phyloP scores from a whole-genome alignment of 2,113 vertebrate genomes.

The Pavo muticus region DNA sequence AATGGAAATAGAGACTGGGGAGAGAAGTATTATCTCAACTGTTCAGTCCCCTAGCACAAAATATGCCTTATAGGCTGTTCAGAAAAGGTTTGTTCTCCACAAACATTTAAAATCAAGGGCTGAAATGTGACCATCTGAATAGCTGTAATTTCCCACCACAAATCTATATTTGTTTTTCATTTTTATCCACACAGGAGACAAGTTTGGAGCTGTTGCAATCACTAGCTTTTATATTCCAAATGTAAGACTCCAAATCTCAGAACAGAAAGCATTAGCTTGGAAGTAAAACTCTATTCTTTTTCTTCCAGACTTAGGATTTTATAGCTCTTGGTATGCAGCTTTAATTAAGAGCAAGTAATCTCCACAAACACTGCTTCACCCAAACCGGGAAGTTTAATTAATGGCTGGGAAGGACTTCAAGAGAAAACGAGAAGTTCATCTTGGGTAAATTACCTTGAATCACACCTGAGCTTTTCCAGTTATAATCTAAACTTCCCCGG shows the following conservation, averaged over 20 bases:
- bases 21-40: not conserved
- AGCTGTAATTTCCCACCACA: not conserved
- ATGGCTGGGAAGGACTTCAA: not conserved
- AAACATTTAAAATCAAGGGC: not conserved
- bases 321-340: not conserved
- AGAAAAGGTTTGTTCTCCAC: not conserved
- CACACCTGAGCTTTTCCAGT: not conserved
- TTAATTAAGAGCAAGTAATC: not conserved
- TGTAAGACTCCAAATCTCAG: not conserved
- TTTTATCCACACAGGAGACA: not conserved
- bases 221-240: not conserved
- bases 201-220: not conserved
- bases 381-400: not conserved
- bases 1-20: not conserved
- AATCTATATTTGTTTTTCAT: not conserved
- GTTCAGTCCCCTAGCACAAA: not conserved
- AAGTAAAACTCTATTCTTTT: not conserved
- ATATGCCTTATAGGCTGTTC: not conserved
- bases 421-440: not conserved
- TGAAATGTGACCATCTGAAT: not conserved
- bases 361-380: not conserved
- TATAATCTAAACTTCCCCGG: not conserved
- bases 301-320: not conserved
- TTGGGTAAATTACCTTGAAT: not conserved
- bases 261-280: not conserved